Base-by-base conservation (phyloP, 2,113 vertebrate genomes). In the Sylvilagus bachmani region DNA sequence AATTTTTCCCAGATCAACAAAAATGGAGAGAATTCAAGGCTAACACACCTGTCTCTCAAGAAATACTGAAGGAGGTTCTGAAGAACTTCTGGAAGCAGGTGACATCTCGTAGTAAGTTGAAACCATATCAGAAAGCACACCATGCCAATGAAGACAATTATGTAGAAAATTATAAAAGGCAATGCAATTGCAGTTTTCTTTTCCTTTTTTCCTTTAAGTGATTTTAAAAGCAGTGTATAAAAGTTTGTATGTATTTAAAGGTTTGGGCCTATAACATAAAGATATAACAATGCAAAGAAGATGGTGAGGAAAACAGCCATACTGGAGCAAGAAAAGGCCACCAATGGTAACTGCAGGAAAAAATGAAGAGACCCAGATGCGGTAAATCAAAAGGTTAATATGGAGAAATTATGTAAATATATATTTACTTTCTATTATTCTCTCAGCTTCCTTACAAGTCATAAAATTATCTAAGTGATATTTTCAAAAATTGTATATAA, bases 21-120 rank as follows among this genome's bases (percentile, higher is more conserved):
- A 95, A 66, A 25, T 6, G 33, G 33, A 77, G 77, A 33, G 5
- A 64, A 58, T 51, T 73, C 33, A 95, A 3, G 70, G 33, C 58
- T 74, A 73, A 29, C 3, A 67, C 17, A 74, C 29, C 21, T 49
- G 61, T 5, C 58, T 92, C 78, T 88, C 58, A 74, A 58, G 66
- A 89, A 96, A 67, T 62, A 33, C 5, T 38, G 86, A 81, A 84
- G 49, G 4, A 77, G 67, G 16, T 83, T 94, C 64, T 78, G 27
- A 64, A 79, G 31, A 36, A 66, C 36, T 49, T 49, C 24, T 69
- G 36, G 86, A 87, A 91, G 66, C 67, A 86, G 74, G 7, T 36
- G 24, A 69, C 21, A 80, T 11, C 17, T 9, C 13, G 75, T 7
- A 51, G 9, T 79, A 93, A 92, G 70, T 10, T 51, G 24, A 94